Evolutionary conservation across 2,888 invertebrate species (phyloP).

Genomic region (Pyrrhosoma nymphula): DNA sequence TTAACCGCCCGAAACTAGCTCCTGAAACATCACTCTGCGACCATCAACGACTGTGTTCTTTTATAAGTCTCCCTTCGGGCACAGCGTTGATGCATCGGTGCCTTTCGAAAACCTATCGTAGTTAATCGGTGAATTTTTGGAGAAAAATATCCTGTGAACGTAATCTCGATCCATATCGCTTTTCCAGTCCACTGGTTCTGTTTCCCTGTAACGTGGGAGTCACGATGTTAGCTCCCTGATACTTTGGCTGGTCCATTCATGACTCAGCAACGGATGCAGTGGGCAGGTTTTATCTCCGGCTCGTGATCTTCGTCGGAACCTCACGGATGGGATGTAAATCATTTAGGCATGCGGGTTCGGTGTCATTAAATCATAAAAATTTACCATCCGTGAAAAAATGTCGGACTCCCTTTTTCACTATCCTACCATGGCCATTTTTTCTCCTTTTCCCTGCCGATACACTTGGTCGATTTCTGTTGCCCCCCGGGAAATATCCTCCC

Average conservation of each 20-base stretch:
- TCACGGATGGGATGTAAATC: slow-evolving; percentile 40
- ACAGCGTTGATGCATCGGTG: background rate
- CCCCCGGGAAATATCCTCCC: background rate
- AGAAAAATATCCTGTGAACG: background rate
- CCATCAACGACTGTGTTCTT: background rate
- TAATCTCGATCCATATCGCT: slow-evolving; percentile 15
- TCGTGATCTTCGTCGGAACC: slow-evolving; percentile 19
- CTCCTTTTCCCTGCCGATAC: background rate
- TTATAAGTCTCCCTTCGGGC: background rate
- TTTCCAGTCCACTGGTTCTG: background rate
- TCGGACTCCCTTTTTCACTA: background rate
- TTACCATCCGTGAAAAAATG: background rate
- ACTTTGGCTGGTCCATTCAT: slow-evolving; percentile 28
- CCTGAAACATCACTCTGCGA: background rate
- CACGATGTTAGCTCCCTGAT: slow-evolving; percentile 63
- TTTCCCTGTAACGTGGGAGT: slow-evolving; percentile 45
- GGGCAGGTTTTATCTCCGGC: background rate
- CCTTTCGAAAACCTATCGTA: background rate
- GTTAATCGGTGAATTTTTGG: background rate
- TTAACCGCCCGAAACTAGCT: background rate
- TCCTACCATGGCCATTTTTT: background rate
- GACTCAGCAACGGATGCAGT: slow-evolving; percentile 33
- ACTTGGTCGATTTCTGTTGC: background rate
- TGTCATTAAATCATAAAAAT: slow-evolving; percentile 7
- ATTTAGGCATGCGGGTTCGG: background rate